phyloP scores from a whole-genome alignment of 2,797 vertebrate species.

The Pteropus rufus region DNA sequence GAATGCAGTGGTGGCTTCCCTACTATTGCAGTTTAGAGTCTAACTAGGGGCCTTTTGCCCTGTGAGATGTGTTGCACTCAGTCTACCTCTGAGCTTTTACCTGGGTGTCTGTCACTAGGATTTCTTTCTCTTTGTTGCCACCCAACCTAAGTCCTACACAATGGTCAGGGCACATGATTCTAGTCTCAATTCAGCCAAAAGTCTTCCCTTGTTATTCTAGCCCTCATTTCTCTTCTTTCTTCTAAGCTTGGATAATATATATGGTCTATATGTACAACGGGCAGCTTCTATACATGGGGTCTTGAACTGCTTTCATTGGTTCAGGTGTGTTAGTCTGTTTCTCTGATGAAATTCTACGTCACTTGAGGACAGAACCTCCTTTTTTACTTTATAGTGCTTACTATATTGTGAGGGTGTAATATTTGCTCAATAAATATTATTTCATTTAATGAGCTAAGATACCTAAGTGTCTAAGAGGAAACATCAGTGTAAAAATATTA shows the following conservation, averaged over 20 bases:
- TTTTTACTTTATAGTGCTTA: neutral
- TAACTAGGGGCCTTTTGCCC: neutral
- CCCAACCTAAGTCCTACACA: neutral
- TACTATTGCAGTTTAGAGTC: neutral
- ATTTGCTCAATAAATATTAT: neutral
- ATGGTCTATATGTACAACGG: neutral
- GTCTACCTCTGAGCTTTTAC: neutral
- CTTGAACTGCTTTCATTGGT: neutral
- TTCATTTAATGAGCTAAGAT: neutral
- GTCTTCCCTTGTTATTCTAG: neutral
- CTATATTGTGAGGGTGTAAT: neutral
- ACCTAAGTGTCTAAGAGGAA: neutral
- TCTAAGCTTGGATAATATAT: neutral
- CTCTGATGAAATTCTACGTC: neutral
- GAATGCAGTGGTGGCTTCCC: neutral
- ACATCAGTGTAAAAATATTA: neutral
- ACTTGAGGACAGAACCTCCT: neutral
- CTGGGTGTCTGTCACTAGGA: neutral
- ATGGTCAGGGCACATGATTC: neutral
- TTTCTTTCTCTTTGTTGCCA: neutral
- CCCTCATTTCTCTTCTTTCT: neutral
- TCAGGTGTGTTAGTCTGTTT: neutral
- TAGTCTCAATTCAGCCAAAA: neutral
- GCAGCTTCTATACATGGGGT: neutral
- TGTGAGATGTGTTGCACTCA: accelerated